Base-by-base conservation (phyloP, 2,888 invertebrate genomes). In the Drosophila trichaetosa region DNA sequence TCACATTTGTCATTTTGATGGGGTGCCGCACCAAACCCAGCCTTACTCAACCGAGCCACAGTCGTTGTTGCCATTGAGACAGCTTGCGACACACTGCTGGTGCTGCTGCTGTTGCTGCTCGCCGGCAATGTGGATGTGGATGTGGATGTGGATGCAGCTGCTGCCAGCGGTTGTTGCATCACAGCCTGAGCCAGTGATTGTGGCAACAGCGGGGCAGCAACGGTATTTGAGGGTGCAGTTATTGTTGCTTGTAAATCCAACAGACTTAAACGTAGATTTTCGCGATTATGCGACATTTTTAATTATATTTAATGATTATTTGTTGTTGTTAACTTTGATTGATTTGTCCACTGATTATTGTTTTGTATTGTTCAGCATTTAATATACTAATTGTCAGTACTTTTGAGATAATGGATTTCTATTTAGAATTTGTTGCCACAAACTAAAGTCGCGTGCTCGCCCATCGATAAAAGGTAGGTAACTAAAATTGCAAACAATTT, bases 1-100 rank as follows among this genome's bases (percentile, higher is more conserved):
- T 92, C 92, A 79, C 91, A 91, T 83, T 92, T 92, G 64, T 92
- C 92, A 80, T 91, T 92, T 57, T 91, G 91, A 83, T 91, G 91
- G 67, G 81, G 77, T 38, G 78, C 75, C 46, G 60, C 74, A 56
- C 80, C 84, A 42, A 85, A 87, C 51, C 85, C 75, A 53, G 89
- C 83, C 74, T 90, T 91, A 53, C 87, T 86, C 59, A 91, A 65
- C 29, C 90, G 83, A 54, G 83, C 90, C 71, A 90, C 90, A 42
- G 89, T 90, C 18, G 90, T 90, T 57, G 90, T 89, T 51, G 89
- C 89, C 81, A 89, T 75, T 36, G 91, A 89, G 54, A 92, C 90
- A 62, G 91, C 91, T 66, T 91, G 90, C 3, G 92, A 91, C 61
- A 90, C 91, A 58, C 91, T 91, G 73, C 85, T 90, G 11, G 56